Evolutionary conservation across 2,113 vertebrate species (phyloP), one percentile per base, ranked within the genome.

Genomic region (Eidolon helvum): DNA sequence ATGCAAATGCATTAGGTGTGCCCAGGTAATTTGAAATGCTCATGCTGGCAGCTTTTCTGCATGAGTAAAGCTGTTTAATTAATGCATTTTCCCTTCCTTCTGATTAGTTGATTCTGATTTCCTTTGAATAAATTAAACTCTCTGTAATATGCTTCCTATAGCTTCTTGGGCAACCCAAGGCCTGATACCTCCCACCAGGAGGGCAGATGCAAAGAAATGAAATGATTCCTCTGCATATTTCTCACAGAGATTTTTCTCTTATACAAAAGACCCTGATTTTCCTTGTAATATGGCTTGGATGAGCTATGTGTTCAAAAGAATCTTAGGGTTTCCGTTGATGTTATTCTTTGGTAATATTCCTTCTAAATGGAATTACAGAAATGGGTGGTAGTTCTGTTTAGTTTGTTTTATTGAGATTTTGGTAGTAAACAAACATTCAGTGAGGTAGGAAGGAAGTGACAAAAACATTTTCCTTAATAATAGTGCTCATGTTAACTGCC

Each of bases 1-100:
- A 99, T 99, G 99, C 99, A 99, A 99, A 99, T 99, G 97, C 96
- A 40, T 99, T 99, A 99, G 99, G 99, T 99, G 99, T 99, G 99
- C 99, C 98, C 98, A 98, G 99, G 99, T 99, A 99, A 99, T 99
- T 99, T 99, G 99, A 99, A 99, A 98, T 98, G 98, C 98, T 99
- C 99, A 99, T 15, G 99, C 99, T 99, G 99, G 99, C 99, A 99
- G 99, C 99, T 99, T 99, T 99, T 99, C 99, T 99, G 99, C 98
- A 98, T 98, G 98, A 99, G 98, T 99, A 99, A 99, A 99, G 99
- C 99, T 99, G 96, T 98, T 99, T 98, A 99, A 99, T 99, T 99
- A 99, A 99, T 99, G 99, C 98, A 94, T 99, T 99, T 98, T 96
- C 98, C 98, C 97, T 98, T 99, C 98, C 98, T 99, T 99, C 98